Base-by-base conservation (phyloP, 2,888 invertebrate genomes). In the Lottia scabra region DNA sequence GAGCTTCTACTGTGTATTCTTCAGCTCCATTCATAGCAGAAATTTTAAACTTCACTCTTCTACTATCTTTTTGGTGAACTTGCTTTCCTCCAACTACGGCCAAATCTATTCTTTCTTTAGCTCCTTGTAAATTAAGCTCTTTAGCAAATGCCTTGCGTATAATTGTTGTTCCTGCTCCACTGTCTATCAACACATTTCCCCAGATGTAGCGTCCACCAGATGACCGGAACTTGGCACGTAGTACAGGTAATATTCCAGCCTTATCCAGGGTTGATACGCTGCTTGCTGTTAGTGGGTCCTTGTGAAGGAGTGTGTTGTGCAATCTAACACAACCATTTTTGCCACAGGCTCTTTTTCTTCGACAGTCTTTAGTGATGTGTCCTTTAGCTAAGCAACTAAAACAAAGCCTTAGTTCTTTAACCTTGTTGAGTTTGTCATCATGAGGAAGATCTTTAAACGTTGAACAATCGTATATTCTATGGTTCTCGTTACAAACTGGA, bases 81-180 rank as follows among this genome's bases (percentile, higher is more conserved):
- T n/a, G n/a, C n/a, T n/a, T n/a, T n/a, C n/a, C n/a, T n/a, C n/a
- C n/a, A n/a, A n/a, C n/a, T n/a, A n/a, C n/a, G n/a, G n/a, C n/a
- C n/a, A n/a, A n/a, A n/a, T n/a, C n/a, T n/a, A n/a, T n/a, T n/a
- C n/a, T n/a, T n/a, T n/a, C n/a, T n/a, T 44, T 19, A 30, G 30
- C 30, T 30, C 30, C 30, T 30, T 30, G 30, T 30, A 30, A 30
- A 30, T 30, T 30, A 66, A 44, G 38, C 2, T 48, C 26, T 71
- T 4, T n/a, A n/a, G 71, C 71, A 27, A n/a, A 65, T 66, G n/a
- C 56, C 71, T 15, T 38, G 46, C 45, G 16, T 16, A 71, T 71
- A 44, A 71, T 43, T 19, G 71, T 66, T 8, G 67, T 71, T 23
- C 67, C 71, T 23, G 71, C 67, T 13, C 71, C 71, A 30, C 71